Conservation (phyloP, 2,888 invertebrate species). For the Vanessa cardui region DNA sequence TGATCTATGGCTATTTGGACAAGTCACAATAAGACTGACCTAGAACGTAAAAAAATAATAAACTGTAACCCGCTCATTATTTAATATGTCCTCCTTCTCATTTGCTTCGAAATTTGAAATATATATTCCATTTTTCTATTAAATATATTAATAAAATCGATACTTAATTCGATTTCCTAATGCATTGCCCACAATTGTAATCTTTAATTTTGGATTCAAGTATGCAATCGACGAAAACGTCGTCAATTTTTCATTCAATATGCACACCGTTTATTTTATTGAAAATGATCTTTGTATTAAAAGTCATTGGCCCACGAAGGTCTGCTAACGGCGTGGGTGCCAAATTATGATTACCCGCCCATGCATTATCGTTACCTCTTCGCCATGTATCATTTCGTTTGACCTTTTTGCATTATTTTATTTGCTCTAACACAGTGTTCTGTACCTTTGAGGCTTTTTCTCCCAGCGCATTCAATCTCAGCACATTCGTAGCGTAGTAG, state of each 20-base stretch:
- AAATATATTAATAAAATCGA: no score
- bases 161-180: no score
- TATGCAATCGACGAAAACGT: background rate
- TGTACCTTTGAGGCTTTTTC: conserved; percentile 2
- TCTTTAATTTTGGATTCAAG: background rate
- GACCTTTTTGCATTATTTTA: conserved; percentile 10
- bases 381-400: conserved; percentile 20
- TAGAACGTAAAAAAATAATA: background rate
- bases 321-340: conserved; percentile 57
- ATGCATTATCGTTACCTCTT: conserved; percentile 46
- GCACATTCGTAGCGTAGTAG: conserved; percentile 2
- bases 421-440: conserved; percentile 15
- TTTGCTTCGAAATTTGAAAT: no score
- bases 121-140: no score
- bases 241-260: background rate
- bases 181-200: no score
- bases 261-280: background rate
- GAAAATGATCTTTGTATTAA: conserved; percentile 40
- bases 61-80: background rate
- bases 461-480: background rate
- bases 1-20: background rate
- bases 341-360: conserved; percentile 53
- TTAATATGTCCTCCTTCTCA: no score
- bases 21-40: background rate
- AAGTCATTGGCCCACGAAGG: conserved; percentile 58